Evolutionary conservation across 2,113 vertebrate species (phyloP).

Genomic region (Eurypyga helias): DNA sequence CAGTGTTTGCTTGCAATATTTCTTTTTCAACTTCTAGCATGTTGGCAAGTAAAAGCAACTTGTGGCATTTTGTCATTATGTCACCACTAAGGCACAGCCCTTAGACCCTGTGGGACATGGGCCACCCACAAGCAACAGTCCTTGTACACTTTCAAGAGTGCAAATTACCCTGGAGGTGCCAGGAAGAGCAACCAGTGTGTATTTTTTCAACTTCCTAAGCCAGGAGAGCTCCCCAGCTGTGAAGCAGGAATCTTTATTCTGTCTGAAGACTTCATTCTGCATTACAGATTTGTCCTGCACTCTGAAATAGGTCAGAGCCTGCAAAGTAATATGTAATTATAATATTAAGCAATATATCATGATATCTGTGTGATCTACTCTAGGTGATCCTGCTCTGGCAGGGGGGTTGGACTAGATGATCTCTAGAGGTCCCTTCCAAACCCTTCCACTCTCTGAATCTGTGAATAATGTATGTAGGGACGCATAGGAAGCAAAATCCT

Average conservation of each 20-base stretch:
- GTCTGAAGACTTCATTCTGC: not conserved
- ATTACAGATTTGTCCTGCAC: not conserved
- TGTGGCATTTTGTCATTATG: not conserved
- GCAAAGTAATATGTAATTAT: not conserved
- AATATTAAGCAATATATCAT: not conserved
- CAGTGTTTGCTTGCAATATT: not conserved
- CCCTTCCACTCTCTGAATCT: too few relatives aligned
- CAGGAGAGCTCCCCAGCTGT: not conserved
- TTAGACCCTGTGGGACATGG: not conserved
- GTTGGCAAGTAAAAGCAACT: not conserved
- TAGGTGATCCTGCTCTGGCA: too few relatives aligned
- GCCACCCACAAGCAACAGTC: not conserved
- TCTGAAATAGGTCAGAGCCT: fast-evolving
- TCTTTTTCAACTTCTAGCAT: not conserved
- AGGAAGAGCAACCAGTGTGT: not conserved
- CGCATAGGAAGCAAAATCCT: not conserved
- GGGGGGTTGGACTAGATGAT: too few relatives aligned
- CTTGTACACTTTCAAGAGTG: not conserved
- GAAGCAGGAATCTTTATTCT: not conserved
- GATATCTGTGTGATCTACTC: too few relatives aligned
- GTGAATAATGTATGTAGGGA: not conserved
- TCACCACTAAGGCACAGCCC: not conserved
- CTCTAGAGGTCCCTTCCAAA: too few relatives aligned
- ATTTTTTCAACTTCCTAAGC: not conserved
- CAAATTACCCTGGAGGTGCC: not conserved